Conservation (phyloP, 2,797 vertebrate species). For the Aldrovandia affinis region DNA sequence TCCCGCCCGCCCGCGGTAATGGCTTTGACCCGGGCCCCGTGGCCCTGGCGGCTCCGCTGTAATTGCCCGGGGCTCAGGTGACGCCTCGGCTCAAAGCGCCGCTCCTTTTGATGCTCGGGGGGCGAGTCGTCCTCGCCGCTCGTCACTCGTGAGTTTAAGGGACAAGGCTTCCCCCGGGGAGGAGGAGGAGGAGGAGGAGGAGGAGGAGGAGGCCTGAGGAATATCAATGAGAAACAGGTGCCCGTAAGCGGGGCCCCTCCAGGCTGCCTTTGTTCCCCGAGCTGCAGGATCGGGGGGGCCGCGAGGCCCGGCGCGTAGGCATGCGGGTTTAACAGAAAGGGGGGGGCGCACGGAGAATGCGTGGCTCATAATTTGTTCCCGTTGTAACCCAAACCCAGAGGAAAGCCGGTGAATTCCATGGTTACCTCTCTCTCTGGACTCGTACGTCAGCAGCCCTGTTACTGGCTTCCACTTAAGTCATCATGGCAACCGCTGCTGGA, state of each 20-base stretch:
- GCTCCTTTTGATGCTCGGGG: neutral
- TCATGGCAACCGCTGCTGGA: constrained; percentile 4
- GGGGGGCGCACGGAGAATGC: neutral
- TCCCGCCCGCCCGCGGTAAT: neutral
- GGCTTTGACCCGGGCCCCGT: neutral
- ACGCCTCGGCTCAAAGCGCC: neutral
- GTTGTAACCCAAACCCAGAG: neutral
- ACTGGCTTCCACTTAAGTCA: neutral
- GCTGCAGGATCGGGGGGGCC: constrained; percentile 43
- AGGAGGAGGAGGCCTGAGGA: constrained; percentile 47
- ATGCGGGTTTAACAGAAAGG: constrained; percentile 21
- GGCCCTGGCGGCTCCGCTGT: neutral
- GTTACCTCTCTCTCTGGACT: neutral
- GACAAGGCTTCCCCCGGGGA: constrained; percentile 45
- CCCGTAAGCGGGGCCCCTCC: constrained; percentile 53
- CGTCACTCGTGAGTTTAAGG: constrained; percentile 7
- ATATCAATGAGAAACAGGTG: constrained; percentile 51
- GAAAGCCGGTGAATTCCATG: neutral
- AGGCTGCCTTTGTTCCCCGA: constrained; percentile 50
- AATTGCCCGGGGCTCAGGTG: neutral
- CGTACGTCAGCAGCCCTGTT: neutral
- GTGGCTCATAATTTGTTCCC: neutral
- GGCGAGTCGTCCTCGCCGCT: neutral
- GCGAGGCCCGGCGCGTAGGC: constrained; percentile 40
- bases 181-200: too few species aligned